Base-by-base conservation (phyloP, 2,888 invertebrate genomes). In the Habroteleia sp. region DNA sequence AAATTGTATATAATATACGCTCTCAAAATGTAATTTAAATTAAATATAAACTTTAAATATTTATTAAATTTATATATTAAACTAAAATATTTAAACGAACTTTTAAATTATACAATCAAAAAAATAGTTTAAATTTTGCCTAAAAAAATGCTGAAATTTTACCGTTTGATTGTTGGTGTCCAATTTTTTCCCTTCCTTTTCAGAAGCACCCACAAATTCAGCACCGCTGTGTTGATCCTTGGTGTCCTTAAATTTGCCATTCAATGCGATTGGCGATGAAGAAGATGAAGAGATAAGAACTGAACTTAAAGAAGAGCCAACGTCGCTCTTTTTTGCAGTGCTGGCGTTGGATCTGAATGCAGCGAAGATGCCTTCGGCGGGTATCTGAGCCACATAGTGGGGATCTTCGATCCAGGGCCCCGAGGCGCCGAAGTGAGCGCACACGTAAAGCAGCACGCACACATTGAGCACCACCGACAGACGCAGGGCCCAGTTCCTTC, bases 401-500 rank as follows among this genome's bases (percentile, higher is more conserved):
- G 80, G 88, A 54, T 86, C 86, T 77, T 91, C 91, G 81, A 85
- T 82, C 88, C 87, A 88, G 89, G 89, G 52, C 84, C 86, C 63
- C 79, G 79, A 37, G 84, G 84, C 7, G 83, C 87, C 90, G 68
- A 91, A 89, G 83, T 94, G 93, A 85, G 93, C 91, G 82, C 93
- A 93, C 77, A 93, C 92, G 88, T 94, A 94, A 74, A 94, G 88
- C 65, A 94, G 89, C 58, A 94, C 93, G 79, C 92, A 93, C 77
- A 94, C 91, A 86, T 94, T 94, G 80, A 94, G 91, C 72, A 94
- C 91, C 83, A 94, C 93, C 89, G 94, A 94, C 88, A 93, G 92
- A 82, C 93, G 91, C 87, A 94, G 91, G 89, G 93, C 90, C 91
- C 93, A 92, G 89, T 94, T 94, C 79, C 94, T 62, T 76, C 92